These are phyloP conservation scores for Gobio gobio DNA, from an alignment of 2,113 vertebrate genomes.

Conservation along the genomic window DNA sequence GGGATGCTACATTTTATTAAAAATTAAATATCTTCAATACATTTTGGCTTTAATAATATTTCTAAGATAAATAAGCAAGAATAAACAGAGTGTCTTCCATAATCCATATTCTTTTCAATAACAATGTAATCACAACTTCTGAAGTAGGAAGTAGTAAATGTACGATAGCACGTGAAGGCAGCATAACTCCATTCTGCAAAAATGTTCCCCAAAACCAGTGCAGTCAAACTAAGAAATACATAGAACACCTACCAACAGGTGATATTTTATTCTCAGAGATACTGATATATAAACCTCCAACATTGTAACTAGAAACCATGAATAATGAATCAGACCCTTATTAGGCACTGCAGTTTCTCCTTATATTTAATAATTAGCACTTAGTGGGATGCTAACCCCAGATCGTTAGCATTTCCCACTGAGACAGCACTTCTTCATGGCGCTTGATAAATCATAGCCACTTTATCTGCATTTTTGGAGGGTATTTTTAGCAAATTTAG, in stretches of 20 bases:
- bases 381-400: not conserved
- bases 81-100: too few species aligned
- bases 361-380: conserved; percentile 27
- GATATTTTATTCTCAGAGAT: not conserved
- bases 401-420: conserved; percentile 8
- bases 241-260: not conserved
- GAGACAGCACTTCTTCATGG: conserved; percentile 26
- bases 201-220: too few species aligned
- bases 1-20: too few species aligned
- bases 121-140: too few species aligned
- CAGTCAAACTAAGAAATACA: not conserved
- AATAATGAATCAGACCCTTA: conserved; percentile 21
- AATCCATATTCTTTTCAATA: too few species aligned
- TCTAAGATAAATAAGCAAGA: too few species aligned
- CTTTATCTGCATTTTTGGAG: conserved; percentile 2
- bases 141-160: too few species aligned
- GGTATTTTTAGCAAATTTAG: not conserved
- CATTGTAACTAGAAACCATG: conserved; percentile 3
- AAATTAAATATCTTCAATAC: too few species aligned
- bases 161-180: too few species aligned
- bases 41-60: too few species aligned
- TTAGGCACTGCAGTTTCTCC: not conserved
- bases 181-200: too few species aligned
- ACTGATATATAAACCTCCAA: not conserved
- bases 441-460: not conserved